A percentile compares a stretch with the other conserved stretches of the same genome.
Evolutionary conservation across 2,113 vertebrate genomes (phyloP).

Genomic region (Cyrtonyx montezumae): DNA sequence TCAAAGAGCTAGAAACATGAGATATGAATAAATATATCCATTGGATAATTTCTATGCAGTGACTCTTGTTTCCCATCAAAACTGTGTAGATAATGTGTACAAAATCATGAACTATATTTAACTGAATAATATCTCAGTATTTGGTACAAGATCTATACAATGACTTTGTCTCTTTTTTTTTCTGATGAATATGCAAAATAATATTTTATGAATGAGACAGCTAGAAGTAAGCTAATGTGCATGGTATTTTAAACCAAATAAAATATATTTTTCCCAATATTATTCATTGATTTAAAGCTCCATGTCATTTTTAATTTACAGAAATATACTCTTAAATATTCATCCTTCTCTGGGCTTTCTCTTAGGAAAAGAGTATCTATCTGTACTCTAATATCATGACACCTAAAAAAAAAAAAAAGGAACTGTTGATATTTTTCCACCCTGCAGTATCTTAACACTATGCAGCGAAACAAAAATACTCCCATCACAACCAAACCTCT

Average conservation of each 20-base stretch:
- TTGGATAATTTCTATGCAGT: slow-evolving; percentile 19
- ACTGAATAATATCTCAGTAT: slow-evolving; percentile 71
- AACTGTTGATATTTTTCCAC: not conserved
- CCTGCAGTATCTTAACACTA: not conserved
- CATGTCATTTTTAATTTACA: slow-evolving; percentile 29
- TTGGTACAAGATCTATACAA: slow-evolving; percentile 36
- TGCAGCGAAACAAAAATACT: slow-evolving; percentile 7
- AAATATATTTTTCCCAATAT: slow-evolving; percentile 9
- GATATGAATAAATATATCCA: slow-evolving; percentile 12
- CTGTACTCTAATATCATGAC: not conserved
- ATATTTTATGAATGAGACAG: slow-evolving; percentile 67
- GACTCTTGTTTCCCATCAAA: slow-evolving; percentile 26
- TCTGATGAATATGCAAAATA: slow-evolving; percentile 72
- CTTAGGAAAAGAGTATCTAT: not conserved
- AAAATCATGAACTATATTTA: slow-evolving; percentile 54
- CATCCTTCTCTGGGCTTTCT: not conserved
- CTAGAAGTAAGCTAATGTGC: slow-evolving; percentile 23
- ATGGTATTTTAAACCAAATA: slow-evolving; percentile 62
- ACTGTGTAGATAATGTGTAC: slow-evolving; percentile 15
- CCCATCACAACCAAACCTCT: not conserved
- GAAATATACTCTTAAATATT: slow-evolving; percentile 47
- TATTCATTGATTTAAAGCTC: not conserved
- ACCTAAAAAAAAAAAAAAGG: not conserved
- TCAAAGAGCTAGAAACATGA: not conserved
- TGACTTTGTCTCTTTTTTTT: slow-evolving; percentile 5